Base-by-base conservation (phyloP, 2,797 vertebrate species). In the Heliangelus exortis region DNA sequence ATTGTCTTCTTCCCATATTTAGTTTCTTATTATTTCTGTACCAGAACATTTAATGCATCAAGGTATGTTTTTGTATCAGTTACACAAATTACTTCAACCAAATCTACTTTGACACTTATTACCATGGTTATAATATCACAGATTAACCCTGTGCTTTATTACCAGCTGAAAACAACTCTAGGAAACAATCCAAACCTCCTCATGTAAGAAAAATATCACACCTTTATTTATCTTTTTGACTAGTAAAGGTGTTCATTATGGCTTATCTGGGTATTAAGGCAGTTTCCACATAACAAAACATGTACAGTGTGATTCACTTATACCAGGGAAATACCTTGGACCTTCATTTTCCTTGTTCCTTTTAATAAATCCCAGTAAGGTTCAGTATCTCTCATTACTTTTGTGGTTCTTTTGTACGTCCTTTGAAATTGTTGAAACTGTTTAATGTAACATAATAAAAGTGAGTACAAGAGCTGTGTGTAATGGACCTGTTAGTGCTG, bases 171-270 rank as follows among this genome's bases (percentile, higher is more conserved):
- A 85, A 39, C 16, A 79, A 34, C 20, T 85, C 31, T 25, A 69
- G 12, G 13, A 79, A 69, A 67, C 21, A 86, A 45, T 74, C 10
- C 15, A 86, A 43, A 50, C 12, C 21, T 87, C 66, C 26, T 59
- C 25, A 39, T 6, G 14, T 66, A 62, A 63, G 11, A 69, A 77
- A 71, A 86, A 59, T 8, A 62, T 29, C 36, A 62, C 26, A 57
- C 43, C 29, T 83, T 74, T 69, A 12, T 80, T 94, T 87, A 77
- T 77, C 43, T 84, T 89, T 84, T 77, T 90, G n/a, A 63, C 23
- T 28, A 22, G 7, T n/a, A 9, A 86, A 84, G 41, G 5, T 22
- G 3, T 72, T 87, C 19, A 12, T 59, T 79, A 28, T 79, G 59
- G 63, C 15, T 87, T 89, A 11, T 36, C 18, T 80, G 62, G 4